Base-by-base conservation (phyloP, 2,113 vertebrate genomes). In the Catagonus wagneri region DNA sequence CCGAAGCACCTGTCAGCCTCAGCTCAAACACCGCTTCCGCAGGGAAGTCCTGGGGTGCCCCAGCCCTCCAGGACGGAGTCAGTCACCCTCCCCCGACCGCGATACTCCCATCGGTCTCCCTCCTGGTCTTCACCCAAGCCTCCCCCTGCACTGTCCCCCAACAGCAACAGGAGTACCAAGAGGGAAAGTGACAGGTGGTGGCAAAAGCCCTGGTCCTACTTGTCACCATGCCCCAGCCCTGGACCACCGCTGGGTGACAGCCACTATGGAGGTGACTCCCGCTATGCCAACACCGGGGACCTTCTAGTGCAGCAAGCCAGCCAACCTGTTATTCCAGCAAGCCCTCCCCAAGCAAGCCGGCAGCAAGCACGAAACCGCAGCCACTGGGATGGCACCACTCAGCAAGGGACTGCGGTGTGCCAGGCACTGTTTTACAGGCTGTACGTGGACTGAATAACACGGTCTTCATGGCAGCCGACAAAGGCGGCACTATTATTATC, bases 401-500 rank as follows among this genome's bases (percentile, higher is more conserved):
- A 3, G 74, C 58, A 19, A 58, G 32, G 81, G 66, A 8, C 58
- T 3, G 1, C 4, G 17, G 19, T 11, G 32, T 20, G 61, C 80
- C 88, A 39, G 54, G 72, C 74, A 69, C 50, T 5, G 50, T 52
- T 72, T 34, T 39, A 25, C 1, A 1, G 34, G 34, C 29, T 65
- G 29, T 2, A 25, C 9, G 2, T 66, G 74, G 7, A 27, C 0
- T 63, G 60, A 74, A 66, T 32, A 69, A 63, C 11, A 13, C 0
- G 27, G 72, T 32, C 79, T 63, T 69, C 52, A 29, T 7, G 19
- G 44, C 58, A 54, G 36, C 34, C 1, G 20, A 32, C 83, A 56
- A 54, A 74, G 17, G 58, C 1, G 19, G 32, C 17, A 34, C 94
- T 93, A 87, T 71, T 74, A 90, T 60, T 83, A 65, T 81, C 80